Base-by-base conservation (phyloP, 2,888 invertebrate genomes). In the Ophion ventricosus region DNA sequence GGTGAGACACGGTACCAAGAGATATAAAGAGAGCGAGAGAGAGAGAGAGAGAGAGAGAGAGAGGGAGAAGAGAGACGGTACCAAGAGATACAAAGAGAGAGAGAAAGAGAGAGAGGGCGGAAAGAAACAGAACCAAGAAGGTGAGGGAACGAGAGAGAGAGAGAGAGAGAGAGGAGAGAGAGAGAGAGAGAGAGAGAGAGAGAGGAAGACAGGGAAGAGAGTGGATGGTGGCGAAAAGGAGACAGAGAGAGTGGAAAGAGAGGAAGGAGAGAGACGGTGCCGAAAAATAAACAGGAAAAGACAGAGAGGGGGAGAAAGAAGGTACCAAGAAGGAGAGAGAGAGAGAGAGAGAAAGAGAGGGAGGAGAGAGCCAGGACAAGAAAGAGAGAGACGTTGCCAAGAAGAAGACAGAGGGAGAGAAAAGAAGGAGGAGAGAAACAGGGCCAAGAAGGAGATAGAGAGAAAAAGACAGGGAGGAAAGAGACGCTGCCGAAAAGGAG, bases 141-240 rank as follows among this genome's bases (percentile, higher is more conserved):
- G 73, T 57, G 59, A 49, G 35, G 57, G 26, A 56, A 61, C 77
- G 77, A 59, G 40, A 63, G 70, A 56, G 7, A 82, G 40, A n/a
- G n/a, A n/a, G n/a, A n/a, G n/a, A n/a, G n/a, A n/a, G n/a, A n/a
- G n/a, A n/a, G n/a, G n/a, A n/a, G n/a, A n/a, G n/a, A n/a, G n/a
- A n/a, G n/a, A n/a, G n/a, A n/a, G 26, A n/a, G 59, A 79, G 57
- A 69, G 49, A 54, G 70, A 80, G 76, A 59, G 49, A 49, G 75
- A 57, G 57, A 63, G 29, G 8, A 8, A 35, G 35, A 35, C 7
- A 35, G 35, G 1, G 7, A 7, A 8, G 29, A 1, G 1, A 1
- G 29, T n/a, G 2, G 29, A 29, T 0, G 2, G 29, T n/a, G n/a
- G 1, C 1, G 5, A 5, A 1, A 29, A 29, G 29, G 73, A 61